These are phyloP conservation scores for Porites rus DNA, from an alignment of 92 coral and sea anemone genomes.

Conservation along the genomic window DNA sequence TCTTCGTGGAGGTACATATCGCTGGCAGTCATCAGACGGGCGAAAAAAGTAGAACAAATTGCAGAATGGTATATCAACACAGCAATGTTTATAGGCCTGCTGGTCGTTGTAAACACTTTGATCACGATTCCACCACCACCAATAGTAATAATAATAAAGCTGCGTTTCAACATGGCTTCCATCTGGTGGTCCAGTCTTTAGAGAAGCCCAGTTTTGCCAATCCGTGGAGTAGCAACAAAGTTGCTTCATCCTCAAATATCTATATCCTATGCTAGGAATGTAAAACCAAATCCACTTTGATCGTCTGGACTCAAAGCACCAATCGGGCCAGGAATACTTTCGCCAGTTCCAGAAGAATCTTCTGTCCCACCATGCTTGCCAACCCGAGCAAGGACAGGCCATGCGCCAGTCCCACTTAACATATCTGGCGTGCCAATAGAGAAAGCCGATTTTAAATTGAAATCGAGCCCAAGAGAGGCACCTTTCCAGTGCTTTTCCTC, in stretches of 20 bases:
- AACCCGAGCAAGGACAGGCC: constrained; percentile 60
- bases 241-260: neutral
- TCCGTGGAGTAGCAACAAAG: constrained; percentile 57
- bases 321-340: constrained; percentile 13
- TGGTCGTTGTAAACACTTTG: constrained; percentile 26
- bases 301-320: constrained; percentile 26
- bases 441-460: neutral
- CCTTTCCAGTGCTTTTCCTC: constrained; percentile 21
- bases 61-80: constrained; percentile 49
- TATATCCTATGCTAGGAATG: neutral
- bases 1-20: constrained; percentile 37
- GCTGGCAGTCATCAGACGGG: constrained; percentile 50
- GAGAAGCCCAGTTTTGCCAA: constrained; percentile 41
- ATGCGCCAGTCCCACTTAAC: neutral
- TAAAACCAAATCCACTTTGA: neutral
- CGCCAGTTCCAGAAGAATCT: constrained; percentile 33
- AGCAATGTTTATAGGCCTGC: constrained; percentile 61
- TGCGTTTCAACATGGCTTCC: constrained; percentile 37
- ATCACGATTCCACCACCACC: too few species aligned
- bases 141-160: neutral
- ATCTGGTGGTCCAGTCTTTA: constrained; percentile 41
- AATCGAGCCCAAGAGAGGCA: constrained; percentile 22
- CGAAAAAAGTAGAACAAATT: constrained; percentile 47
- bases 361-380: constrained; percentile 58
- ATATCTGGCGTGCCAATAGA: neutral